phyloP scores from a whole-genome alignment of 1,140 invertebrate genomes.

The Drosophila pruinosa region DNA sequence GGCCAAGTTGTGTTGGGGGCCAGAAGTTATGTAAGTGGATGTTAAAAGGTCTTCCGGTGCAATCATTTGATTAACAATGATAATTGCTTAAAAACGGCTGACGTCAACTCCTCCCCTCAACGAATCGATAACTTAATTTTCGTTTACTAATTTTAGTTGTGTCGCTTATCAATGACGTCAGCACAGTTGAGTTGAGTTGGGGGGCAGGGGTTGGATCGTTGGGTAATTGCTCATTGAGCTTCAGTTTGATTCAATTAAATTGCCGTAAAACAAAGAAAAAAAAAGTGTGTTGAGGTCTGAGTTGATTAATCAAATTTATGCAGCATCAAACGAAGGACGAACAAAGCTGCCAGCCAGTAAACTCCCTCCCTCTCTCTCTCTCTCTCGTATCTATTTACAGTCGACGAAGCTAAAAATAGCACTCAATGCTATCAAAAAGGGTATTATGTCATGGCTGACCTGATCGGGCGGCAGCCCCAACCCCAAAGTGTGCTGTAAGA shows the following conservation, averaged over 20 bases:
- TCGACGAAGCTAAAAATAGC: slow-evolving; percentile 60
- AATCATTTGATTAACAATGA: slow-evolving; percentile 70
- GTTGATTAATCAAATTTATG: slow-evolving; percentile 44
- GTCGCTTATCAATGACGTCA: slow-evolving; percentile 71
- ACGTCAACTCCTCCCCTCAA: slow-evolving; percentile 53
- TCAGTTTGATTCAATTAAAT: slow-evolving; percentile 69
- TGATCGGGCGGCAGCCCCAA: slow-evolving; percentile 10
- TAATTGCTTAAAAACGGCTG: slow-evolving; percentile 63
- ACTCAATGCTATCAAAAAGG: slow-evolving; percentile 69
- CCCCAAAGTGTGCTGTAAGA: background rate
- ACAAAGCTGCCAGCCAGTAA: too few relatives aligned
- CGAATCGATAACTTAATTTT: slow-evolving; percentile 78
- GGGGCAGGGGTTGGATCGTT: background rate
- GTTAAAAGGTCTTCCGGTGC: slow-evolving; percentile 61
- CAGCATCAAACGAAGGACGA: slow-evolving; percentile 38
- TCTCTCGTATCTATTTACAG: slow-evolving; percentile 56
- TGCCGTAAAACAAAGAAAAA: slow-evolving; percentile 59
- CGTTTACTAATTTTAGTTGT: slow-evolving; percentile 49
- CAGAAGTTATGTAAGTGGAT: slow-evolving; percentile 44
- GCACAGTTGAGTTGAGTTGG: background rate
- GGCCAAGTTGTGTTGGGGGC: slow-evolving; percentile 47
- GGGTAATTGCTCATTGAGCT: slow-evolving; percentile 68
- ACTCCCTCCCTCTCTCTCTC: too few relatives aligned
- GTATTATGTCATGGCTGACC: slow-evolving; percentile 78
- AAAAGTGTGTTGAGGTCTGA: too few relatives aligned